phyloP scores from a whole-genome alignment of 2,797 vertebrate genomes.

The Chaetodon trifasciatus region DNA sequence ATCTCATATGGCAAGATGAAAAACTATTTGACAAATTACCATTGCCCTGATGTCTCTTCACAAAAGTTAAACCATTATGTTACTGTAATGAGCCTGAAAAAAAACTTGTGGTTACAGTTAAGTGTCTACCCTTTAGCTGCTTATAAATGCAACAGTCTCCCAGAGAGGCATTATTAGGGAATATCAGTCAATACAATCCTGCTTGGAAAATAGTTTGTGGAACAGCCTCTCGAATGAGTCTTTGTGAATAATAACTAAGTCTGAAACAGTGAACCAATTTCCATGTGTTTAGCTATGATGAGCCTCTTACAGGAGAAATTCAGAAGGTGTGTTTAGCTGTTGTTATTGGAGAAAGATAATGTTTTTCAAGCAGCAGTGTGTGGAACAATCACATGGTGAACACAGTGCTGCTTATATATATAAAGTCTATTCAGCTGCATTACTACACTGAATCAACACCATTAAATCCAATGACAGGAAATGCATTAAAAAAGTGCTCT shows the following conservation, averaged over 20 bases:
- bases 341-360: slow-evolving; percentile 66
- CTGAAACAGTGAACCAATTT: slow-evolving; percentile 70
- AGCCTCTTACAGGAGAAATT: slow-evolving; percentile 52
- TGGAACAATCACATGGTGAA: slow-evolving; percentile 62
- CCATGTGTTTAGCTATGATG: slow-evolving; percentile 58
- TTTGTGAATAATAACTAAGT: slow-evolving; percentile 72
- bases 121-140: slow-evolving; percentile 78
- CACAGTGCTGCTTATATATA: slow-evolving; percentile 56
- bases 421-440: slow-evolving; percentile 53
- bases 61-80: slow-evolving; percentile 81
- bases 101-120: slow-evolving; percentile 68
- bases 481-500: slow-evolving; percentile 61
- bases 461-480: slow-evolving; percentile 71
- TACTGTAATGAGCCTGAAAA: slow-evolving; percentile 84
- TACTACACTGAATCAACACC: slow-evolving; percentile 60
- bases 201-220: slow-evolving; percentile 76
- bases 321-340: slow-evolving; percentile 60
- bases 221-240: slow-evolving; percentile 63
- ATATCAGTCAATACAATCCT: slow-evolving; percentile 83
- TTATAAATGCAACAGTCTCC: slow-evolving; percentile 73
- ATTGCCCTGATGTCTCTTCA: slow-evolving; percentile 77
- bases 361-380: slow-evolving; percentile 57
- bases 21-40: slow-evolving; percentile 87
- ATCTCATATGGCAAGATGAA: slow-evolving; percentile 83
- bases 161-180: slow-evolving; percentile 82